Evolutionary conservation across 2,888 invertebrate species (phyloP).

Genomic region (Callyntrura sp.): DNA sequence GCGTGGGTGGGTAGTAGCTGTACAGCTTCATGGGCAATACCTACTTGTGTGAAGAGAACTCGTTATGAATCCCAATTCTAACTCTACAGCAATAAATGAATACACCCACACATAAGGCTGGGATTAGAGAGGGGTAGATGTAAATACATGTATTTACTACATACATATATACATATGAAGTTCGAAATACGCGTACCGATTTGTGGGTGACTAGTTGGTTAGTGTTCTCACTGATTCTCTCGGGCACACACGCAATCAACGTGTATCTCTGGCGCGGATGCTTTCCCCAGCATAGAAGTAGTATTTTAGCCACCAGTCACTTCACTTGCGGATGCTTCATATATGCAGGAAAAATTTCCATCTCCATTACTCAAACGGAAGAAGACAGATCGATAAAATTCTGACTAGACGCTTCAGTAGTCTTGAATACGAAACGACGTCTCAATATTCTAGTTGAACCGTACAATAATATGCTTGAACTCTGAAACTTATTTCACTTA

Average conservation of each 20-base stretch:
- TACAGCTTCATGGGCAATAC: no score
- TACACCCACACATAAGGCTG: no score
- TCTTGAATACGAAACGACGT: background rate
- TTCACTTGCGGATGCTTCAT: background rate
- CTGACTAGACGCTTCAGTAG: conserved; percentile 35
- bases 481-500: no score
- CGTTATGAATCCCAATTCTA: background rate
- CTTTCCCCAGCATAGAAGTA: conserved; percentile 22
- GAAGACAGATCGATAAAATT: conserved; percentile 45
- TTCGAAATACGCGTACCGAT: conserved; percentile 16
- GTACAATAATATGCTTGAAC: no score
- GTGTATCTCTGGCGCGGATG: conserved; percentile 36
- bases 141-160: background rate
- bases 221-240: conserved; percentile 4
- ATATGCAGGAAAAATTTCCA: background rate
- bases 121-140: no score
- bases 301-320: background rate
- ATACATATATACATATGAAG: no score
- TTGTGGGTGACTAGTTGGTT: background rate
- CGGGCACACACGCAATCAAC: conserved; percentile 26
- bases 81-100: background rate
- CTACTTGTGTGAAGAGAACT: background rate
- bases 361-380: background rate
- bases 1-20: conserved; percentile 45
- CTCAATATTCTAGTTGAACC: no score